phyloP scores from a whole-genome alignment of 2,113 vertebrate species.

The Ciconia stormi region DNA sequence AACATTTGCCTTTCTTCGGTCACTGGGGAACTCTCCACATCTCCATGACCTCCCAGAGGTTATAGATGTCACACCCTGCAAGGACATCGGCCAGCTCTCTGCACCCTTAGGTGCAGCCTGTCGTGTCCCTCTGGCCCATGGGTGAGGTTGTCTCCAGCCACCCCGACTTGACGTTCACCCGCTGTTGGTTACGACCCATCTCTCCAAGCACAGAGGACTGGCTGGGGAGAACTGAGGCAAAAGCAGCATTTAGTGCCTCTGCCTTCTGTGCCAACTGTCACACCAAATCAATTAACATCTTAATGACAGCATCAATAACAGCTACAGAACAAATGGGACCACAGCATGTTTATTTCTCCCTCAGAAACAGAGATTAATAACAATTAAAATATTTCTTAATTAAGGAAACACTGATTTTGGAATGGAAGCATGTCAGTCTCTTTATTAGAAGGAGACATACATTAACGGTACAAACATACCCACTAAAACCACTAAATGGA shows the following conservation, averaged over 20 bases:
- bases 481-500: neutral
- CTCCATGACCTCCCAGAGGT: neutral
- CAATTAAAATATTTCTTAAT: neutral
- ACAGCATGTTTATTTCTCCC: neutral
- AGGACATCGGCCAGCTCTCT: neutral
- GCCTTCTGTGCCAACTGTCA: neutral
- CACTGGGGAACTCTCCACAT: neutral
- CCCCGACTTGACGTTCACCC: rapidly evolving
- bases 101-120: neutral
- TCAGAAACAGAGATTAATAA: neutral
- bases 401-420: neutral
- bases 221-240: neutral
- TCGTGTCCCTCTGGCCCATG: rapidly evolving
- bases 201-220: neutral
- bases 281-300: neutral
- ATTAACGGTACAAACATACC: neutral
- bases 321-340: neutral
- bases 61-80: neutral
- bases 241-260: neutral
- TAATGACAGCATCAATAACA: neutral
- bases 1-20: neutral
- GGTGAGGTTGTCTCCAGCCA: neutral
- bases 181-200: neutral
- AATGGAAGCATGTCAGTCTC: neutral
- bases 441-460: neutral